These are phyloP conservation scores for Caenorhabditis doughertyi DNA, from an alignment of 2,888 invertebrate genomes.

Conservation along the genomic window DNA sequence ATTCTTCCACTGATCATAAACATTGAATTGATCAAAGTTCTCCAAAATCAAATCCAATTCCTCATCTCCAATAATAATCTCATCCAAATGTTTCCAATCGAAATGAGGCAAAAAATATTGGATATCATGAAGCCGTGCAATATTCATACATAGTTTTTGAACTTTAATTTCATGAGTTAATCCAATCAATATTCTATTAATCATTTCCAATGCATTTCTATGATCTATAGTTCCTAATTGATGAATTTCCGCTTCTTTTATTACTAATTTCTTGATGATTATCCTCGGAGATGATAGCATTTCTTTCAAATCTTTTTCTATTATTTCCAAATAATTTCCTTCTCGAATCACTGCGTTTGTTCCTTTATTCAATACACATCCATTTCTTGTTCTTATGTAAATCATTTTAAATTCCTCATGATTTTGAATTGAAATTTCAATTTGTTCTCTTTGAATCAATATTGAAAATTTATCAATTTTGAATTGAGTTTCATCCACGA, in stretches of 20 bases:
- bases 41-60: not conserved
- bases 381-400: not conserved
- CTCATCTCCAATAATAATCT: not conserved
- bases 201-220: not conserved
- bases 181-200: not conserved
- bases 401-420: too few species aligned
- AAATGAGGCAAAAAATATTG: not conserved
- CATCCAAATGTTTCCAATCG: not conserved
- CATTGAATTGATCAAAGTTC: not conserved
- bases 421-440: not conserved
- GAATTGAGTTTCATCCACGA: not conserved
- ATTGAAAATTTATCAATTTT: not conserved
- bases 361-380: not conserved
- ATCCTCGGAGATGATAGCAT: not conserved
- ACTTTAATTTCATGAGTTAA: not conserved
- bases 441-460: not conserved
- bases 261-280: not conserved
- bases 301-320: not conserved
- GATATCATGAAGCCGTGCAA: not conserved
- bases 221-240: not conserved
- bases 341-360: not conserved
- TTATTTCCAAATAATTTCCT: not conserved
- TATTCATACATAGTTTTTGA: not conserved
- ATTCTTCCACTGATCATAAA: not conserved
- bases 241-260: not conserved